A percentile compares a stretch with the other conserved stretches of the same genome.
Evolutionary conservation across 2,113 vertebrate genomes (phyloP).

Genomic region (Thermophis baileyi): DNA sequence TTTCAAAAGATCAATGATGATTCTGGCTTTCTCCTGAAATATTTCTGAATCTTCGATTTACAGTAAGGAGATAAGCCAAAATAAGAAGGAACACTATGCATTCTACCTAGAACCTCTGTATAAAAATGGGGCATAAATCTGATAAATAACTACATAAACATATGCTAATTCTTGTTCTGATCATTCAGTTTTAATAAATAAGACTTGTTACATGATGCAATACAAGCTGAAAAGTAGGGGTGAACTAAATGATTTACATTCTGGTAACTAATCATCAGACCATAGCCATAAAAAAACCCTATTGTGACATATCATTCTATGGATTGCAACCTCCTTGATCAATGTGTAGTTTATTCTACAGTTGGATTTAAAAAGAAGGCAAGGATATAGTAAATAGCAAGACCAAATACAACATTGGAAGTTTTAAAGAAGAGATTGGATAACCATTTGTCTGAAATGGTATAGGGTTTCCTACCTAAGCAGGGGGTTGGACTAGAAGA

Average conservation of each 20-base stretch:
- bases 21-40: background rate
- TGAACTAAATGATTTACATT: background rate
- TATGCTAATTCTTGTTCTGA: background rate
- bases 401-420: background rate
- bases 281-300: background rate
- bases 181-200: background rate
- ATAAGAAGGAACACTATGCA: background rate
- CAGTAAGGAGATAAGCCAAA: background rate
- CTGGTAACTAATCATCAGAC: background rate
- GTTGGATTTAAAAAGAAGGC: background rate
- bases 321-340: background rate
- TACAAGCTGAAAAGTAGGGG: background rate
- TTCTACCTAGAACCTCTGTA: background rate
- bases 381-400: too few species aligned
- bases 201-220: background rate
- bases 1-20: background rate
- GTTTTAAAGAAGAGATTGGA: too few species aligned
- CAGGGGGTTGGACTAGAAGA: too few species aligned
- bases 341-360: background rate
- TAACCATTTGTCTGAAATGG: too few species aligned
- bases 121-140: background rate
- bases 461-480: too few species aligned
- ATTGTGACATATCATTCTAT: background rate
- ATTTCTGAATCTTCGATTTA: background rate
- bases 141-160: background rate